Base-by-base conservation (phyloP, 2,113 vertebrate species). In the Pipa parva region DNA sequence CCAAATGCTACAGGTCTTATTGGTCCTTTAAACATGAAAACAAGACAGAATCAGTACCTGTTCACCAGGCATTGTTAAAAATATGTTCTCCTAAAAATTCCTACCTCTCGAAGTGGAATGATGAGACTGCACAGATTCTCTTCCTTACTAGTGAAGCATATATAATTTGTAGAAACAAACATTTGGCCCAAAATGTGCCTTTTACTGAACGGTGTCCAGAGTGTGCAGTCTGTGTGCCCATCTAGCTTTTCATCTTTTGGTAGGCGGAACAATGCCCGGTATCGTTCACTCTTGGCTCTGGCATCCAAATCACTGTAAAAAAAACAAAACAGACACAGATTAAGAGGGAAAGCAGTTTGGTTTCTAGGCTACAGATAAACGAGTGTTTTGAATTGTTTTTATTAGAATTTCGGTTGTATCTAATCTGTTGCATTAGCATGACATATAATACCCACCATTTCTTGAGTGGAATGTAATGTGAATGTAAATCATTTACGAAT, bases 101-200 rank as follows among this genome's bases (percentile, higher is more conserved):
- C 71, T 73, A 93, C 95, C 92, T 98, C 97, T 11, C 96, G 87
- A 29, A 99, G 89, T 0, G 96, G 96, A 68, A 99, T 97, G 67
- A 99, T 98, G 83, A 99, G 94, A 78, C 96, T 98, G 63, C 97
- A 98, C 52, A 92, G 64, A 1, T 91, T 93, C 74, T 97, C 95
- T 54, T 97, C 95, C 78, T 97, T 98, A 83, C 96, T 97, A 75
- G 89, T 94, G 79, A 99, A 99, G 85, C 97, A 99, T 84, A 99
- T 97, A 78, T 99, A 99, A 83, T 98, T 98, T 21, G 94, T 97
- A 78, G 97, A 99, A 61, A 99, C 96, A 75, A 98, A 99, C 95
- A 99, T 98, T 79, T 98, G 95, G 9, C 96, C 97, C 84, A 93
- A 85, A 78, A 97, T 95, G 79, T 99, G 97, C 89, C 89, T 94